phyloP scores from a whole-genome alignment of 2,113 vertebrate species.

The Clarias macrocephalus region DNA sequence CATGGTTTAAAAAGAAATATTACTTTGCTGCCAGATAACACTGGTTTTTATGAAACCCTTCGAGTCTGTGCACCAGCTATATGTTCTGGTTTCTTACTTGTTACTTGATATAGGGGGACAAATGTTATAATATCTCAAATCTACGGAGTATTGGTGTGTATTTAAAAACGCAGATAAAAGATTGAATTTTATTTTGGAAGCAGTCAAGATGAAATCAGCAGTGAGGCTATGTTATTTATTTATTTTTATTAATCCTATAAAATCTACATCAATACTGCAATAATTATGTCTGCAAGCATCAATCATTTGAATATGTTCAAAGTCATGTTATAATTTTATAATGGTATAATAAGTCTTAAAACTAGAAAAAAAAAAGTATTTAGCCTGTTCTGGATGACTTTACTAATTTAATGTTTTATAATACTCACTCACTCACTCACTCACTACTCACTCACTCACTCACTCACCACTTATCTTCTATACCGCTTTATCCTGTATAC shows the following conservation, averaged over 20 bases:
- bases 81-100: conserved; percentile 7
- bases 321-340: background rate
- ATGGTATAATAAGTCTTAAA: background rate
- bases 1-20: background rate
- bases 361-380: background rate
- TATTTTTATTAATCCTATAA: background rate
- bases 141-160: background rate
- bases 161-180: background rate
- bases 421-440: too few relatives aligned
- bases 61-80: background rate
- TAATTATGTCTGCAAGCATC: background rate
- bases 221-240: background rate
- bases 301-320: background rate
- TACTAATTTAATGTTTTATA: background rate
- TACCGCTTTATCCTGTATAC: too few relatives aligned
- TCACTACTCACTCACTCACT: too few relatives aligned
- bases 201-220: background rate
- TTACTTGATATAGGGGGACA: background rate
- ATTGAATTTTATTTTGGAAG: background rate
- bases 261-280: background rate
- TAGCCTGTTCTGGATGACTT: background rate
- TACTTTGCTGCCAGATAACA: conserved; percentile 5
- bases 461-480: too few relatives aligned
- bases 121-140: background rate
- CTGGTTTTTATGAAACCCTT: background rate